phyloP scores from a whole-genome alignment of 2,113 vertebrate species.

The Gambusia holbrooki region DNA sequence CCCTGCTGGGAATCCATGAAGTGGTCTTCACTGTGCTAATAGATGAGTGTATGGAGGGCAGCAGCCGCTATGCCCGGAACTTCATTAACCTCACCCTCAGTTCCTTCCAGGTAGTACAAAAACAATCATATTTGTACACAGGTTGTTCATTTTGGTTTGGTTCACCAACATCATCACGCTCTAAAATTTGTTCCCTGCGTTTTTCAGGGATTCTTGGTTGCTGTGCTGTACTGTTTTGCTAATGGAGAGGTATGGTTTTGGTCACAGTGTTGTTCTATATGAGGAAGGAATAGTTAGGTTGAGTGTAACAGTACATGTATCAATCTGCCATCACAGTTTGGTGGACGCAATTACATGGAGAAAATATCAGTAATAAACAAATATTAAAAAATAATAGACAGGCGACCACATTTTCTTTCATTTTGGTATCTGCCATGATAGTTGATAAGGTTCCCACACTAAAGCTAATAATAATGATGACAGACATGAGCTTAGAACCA shows the following conservation, averaged over 20 bases:
- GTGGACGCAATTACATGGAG: no score
- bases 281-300: background rate
- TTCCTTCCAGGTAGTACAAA: constrained; percentile 86
- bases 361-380: background rate
- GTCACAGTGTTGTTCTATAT: background rate
- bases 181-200: constrained; percentile 28
- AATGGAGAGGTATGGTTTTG: constrained; percentile 90
- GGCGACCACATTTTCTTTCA: no score
- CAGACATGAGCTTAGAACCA: no score
- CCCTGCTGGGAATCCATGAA: constrained; percentile 92
- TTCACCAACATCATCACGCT: background rate
- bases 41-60: constrained; percentile 88
- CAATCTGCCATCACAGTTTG: background rate
- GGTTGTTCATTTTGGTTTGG: background rate
- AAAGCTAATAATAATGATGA: no score
- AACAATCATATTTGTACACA: background rate
- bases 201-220: constrained; percentile 90
- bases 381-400: no score
- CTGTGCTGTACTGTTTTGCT: constrained; percentile 92
- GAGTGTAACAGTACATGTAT: background rate
- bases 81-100: constrained; percentile 90
- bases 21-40: constrained; percentile 87
- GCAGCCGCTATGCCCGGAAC: constrained; percentile 81
- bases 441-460: no score
- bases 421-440: no score